Base-by-base conservation (phyloP, 2,797 vertebrate genomes). In the Simalia tracyae region DNA sequence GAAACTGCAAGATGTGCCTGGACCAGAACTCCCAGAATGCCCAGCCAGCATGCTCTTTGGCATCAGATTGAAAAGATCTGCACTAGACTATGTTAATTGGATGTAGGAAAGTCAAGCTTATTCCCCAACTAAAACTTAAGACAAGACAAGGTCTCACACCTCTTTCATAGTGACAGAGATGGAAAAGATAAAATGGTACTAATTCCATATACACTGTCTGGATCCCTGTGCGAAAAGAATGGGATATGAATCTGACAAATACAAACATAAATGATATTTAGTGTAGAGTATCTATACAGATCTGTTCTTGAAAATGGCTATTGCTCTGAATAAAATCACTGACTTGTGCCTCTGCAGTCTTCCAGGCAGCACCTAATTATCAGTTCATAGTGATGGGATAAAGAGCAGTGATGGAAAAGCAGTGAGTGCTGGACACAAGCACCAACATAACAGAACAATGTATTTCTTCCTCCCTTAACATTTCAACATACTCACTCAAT, bases 341-440 rank as follows among this genome's bases (percentile, higher is more conserved):
- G 8, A 93, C 93, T 95, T 14, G 28, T 57, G 92, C 57, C 57
- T 76, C 24, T 19, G 19, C 54, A 64, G 63, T 56, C 22, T 76
- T 59, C 24, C 31, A 57, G 87, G 42, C 31, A 89, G 64, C 94
- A 94, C 91, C 92, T 94, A 92, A 85, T 94, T 91, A 94, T 94
- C 76, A 92, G 94, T 95, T 94, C 89, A 84, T 36, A 85, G 92
- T 88, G 88, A 95, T 94, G 72, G 94, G 94, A 94, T 91, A 0
- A 19, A 95, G 89, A 94, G 1, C 91, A 87, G 93, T 92, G 90
- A 42, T 89, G 85, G 92, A 94, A 93, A 87, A 96, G 93, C 84
- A 90, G 90, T 0, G 0, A 88, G 88, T 56, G 91, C 92, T 91
- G 92, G 92, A 93, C 92, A 94, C 2, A 0, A 93, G 93, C 93